Conservation (phyloP, 2,888 invertebrate species). For the Caenorhabditis auriculariae region DNA sequence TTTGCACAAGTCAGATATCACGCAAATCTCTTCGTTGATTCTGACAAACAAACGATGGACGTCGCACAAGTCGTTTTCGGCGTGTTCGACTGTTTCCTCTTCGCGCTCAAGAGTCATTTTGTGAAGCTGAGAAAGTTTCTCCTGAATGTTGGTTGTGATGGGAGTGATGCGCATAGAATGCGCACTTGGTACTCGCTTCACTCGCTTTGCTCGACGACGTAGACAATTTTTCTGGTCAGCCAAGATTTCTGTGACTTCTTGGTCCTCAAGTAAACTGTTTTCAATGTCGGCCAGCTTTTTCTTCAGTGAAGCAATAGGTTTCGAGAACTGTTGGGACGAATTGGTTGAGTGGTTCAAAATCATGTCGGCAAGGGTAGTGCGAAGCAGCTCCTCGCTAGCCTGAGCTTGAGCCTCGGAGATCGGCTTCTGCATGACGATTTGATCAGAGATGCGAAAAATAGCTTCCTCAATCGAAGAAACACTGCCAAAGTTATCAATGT, state of each 20-base stretch:
- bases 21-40: conserved; percentile 57
- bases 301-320: conserved; percentile 33
- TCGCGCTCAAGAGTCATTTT: conserved; percentile 36
- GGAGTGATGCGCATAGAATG: conserved; percentile 48
- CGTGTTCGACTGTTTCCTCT: conserved; percentile 8
- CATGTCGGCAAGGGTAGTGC: conserved; percentile 55
- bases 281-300: conserved; percentile 46
- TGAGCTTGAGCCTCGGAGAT: conserved; percentile 52
- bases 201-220: conserved; percentile 17
- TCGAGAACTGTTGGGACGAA: conserved; percentile 20
- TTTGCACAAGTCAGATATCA: conserved; percentile 51
- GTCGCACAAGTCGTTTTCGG: conserved; percentile 22
- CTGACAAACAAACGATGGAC: conserved; percentile 53
- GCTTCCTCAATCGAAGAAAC: conserved; percentile 48
- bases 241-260: conserved; percentile 39
- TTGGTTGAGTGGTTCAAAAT: conserved; percentile 46
- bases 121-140: conserved; percentile 42
- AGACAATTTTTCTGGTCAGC: conserved; percentile 8
- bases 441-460: conserved; percentile 51
- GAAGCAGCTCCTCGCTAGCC: conserved; percentile 55
- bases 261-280: conserved; percentile 51
- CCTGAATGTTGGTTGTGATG: conserved; percentile 39
- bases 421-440: conserved; percentile 36
- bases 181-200: conserved; percentile 42
- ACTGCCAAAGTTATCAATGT: conserved; percentile 19